Conservation (phyloP, 1,140 invertebrate species). For the Apis laboriosa region DNA sequence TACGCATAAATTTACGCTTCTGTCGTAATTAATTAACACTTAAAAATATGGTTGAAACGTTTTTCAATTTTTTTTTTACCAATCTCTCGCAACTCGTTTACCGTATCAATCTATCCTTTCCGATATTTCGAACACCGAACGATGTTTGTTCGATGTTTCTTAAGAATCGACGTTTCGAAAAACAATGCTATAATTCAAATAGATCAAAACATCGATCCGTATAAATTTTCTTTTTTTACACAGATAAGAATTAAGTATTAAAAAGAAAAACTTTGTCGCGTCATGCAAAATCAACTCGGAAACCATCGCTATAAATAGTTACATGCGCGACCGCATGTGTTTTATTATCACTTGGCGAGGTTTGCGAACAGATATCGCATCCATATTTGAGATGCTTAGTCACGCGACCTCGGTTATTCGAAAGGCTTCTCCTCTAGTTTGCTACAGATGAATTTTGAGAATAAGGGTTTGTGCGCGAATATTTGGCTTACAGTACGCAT, state of each 20-base stretch:
- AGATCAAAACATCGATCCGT: not conserved
- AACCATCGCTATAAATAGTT: slow-evolving; percentile 62
- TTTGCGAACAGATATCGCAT: slow-evolving; percentile 62
- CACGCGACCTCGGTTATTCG: slow-evolving; percentile 57
- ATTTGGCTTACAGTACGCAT: not conserved
- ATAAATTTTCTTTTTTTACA: not conserved
- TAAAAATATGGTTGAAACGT: no score
- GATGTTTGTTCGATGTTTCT: no score
- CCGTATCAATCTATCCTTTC: not conserved
- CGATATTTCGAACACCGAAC: no score
- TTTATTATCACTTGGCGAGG: slow-evolving; percentile 62
- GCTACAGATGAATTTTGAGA: slow-evolving; percentile 33
- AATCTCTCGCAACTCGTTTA: not conserved
- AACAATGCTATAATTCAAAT: not conserved
- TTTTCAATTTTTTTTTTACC: not conserved
- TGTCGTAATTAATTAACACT: slow-evolving; percentile 16
- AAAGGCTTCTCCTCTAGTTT: slow-evolving; percentile 50
- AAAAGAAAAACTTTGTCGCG: slow-evolving; percentile 43
- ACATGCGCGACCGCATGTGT: slow-evolving; percentile 42
- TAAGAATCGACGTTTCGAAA: not conserved
- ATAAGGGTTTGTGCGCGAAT: not conserved
- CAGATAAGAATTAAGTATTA: not conserved
- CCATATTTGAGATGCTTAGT: slow-evolving; percentile 66
- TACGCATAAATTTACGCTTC: not conserved
- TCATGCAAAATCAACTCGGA: slow-evolving; percentile 40